Base-by-base conservation (phyloP, 2,888 invertebrate genomes). In the Halictus ligatus region DNA sequence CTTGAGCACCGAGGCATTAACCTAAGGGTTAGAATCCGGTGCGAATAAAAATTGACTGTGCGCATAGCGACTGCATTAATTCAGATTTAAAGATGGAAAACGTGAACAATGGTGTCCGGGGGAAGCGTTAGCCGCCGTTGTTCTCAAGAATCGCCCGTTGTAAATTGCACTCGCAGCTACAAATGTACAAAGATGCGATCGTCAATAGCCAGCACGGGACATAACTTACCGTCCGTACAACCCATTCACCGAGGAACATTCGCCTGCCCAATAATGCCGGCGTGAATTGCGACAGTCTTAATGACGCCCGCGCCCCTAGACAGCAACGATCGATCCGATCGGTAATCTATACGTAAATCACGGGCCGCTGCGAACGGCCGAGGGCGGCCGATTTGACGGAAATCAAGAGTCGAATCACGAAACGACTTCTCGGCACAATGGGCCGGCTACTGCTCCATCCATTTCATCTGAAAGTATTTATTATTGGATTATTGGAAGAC, bases 401-500 rank as follows among this genome's bases (percentile, higher is more conserved):
- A 84, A 78, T 77, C 82, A 80, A 88, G 86, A 78, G 75, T 85
- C 90, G 74, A 91, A 86, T 90, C 86, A 81, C 75, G 78, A 72
- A 80, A 75, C 81, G 75, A 75, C 29, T 76, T 58, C 79, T 64
- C 12, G 67, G 58, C 78, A 84, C 86, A 83, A 85, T 88, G 72
- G 83, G n/a, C 69, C 46, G 54, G 60, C 29, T 78, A 84, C 88
- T 84, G 81, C 89, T 82, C 82, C 89, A 84, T 91, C 91, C 90
- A 91, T 93, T 93, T 91, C 85, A 85, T 90, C 89, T 88, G 86
- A 94, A 93, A 93, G 92, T 93, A 91, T 92, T 93, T 92, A 91
- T 93, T 93, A 93, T 93, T 91, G 91, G 89, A 93, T 94, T 93
- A 93, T 92, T 89, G 91, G 83, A 89, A 87, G 91, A 91, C 91